Evolutionary conservation across 2,113 vertebrate genomes (phyloP).

Genomic region (Danionella cerebrum): DNA sequence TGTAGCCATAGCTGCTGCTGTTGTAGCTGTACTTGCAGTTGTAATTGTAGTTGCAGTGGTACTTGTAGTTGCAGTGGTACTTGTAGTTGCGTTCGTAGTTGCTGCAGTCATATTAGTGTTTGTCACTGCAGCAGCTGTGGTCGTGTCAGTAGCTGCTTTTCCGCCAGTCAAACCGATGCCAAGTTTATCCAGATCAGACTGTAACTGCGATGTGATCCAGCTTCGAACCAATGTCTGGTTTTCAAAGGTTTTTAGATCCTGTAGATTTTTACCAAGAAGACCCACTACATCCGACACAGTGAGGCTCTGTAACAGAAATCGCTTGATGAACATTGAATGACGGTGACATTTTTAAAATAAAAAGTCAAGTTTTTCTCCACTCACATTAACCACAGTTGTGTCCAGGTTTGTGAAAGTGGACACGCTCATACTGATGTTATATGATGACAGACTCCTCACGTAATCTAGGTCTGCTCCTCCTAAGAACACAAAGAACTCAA

Average conservation of each 20-base stretch:
- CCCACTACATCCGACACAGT: not conserved
- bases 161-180: not conserved
- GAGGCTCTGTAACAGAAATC: constrained; percentile 1
- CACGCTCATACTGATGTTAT: constrained; percentile 20
- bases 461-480: constrained; percentile 13
- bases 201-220: constrained; percentile 3
- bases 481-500: not conserved
- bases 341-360: too few species aligned
- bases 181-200: constrained; percentile 3
- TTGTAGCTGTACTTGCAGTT: not conserved
- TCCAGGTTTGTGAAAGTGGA: constrained; percentile 16
- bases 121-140: not conserved
- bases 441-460: not conserved
- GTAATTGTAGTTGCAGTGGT: not conserved
- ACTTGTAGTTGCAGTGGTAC: not conserved
- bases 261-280: constrained; percentile 14
- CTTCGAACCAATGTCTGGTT: not conserved
- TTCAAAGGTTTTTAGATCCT: constrained; percentile 8
- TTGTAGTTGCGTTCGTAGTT: too few species aligned
- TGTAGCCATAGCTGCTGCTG: not conserved
- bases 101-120: too few species aligned
- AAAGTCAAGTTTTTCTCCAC: not conserved
- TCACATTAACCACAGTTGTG: not conserved
- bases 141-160: not conserved
- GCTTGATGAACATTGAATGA: not conserved